Evolutionary conservation across 2,888 invertebrate genomes (phyloP), one percentile per base, ranked within the genome.

Genomic region (Onthophagus sagittarius): DNA sequence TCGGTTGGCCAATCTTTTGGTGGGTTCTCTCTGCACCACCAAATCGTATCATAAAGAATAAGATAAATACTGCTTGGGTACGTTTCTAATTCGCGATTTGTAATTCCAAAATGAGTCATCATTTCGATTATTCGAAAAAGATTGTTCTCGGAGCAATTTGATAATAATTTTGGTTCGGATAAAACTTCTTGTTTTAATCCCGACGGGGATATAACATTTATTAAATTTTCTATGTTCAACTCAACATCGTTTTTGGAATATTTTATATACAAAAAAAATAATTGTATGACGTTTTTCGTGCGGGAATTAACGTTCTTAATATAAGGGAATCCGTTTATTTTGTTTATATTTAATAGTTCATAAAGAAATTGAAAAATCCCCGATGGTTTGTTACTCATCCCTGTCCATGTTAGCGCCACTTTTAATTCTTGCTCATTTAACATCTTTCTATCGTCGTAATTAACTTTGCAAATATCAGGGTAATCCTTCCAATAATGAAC

Each of bases 401-500:
- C 91, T 69, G 86, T 85, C 71, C 93, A 93, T 74, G 89, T 84
- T 0, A 84, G 83, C 77, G 93, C 84, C 80, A 88, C 89, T 72
- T 89, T 88, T 62, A 90, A 84, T 76, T 91, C 89, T 0, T 83
- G 84, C 0, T 88, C 87, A 0, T 87, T 86, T 62, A 93, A 87
- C 78, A 90, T 89, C 0, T 83, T 84, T 0, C 83, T 84, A 14
- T 74, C 74, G 15, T 76, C 76, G 9, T 75, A 62, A 7, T 77
- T 79, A 5, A 84, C 84, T 14, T 83, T 81, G 77, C 89, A 90
- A 7, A 90, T 85, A 1, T 86, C 83, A 0, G 97, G 96, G 81
- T 92, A 95, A 85, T 97, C 97, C 77, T 93, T 86, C 88, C 94
- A 93, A 83, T 98, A 98, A 83, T 95, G 93, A 78, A 93, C 89